Base-by-base conservation (phyloP, 2,888 invertebrate genomes). In the Dioctria linearis region DNA sequence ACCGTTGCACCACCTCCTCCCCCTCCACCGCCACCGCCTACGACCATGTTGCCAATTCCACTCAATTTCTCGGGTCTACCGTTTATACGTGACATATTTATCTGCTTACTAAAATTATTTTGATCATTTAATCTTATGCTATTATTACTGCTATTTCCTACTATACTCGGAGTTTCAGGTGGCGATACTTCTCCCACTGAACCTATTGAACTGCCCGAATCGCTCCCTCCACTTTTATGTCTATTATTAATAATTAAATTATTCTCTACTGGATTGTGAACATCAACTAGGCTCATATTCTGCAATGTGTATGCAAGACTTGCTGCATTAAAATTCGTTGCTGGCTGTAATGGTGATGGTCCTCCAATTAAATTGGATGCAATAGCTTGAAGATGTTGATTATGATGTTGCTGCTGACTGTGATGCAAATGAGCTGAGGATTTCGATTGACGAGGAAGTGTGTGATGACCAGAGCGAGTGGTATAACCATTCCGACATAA, bases 131-230 rank as follows among this genome's bases (percentile, higher is more conserved):
- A 83, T 80, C 84, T 86, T 69, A 84, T 80, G 42, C 61, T 82
- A 69, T 63, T 81, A 57, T 57, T 73, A 78, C 78, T 78, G 80
- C 76, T 84, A 82, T 84, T 85, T 66, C 84, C 83, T 80, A 86
- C 83, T 80, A 87, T 84, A 49, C 86, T 87, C 49, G 89, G 89
- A 79, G 89, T 89, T 82, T 88, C 88, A 54, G 89, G 88, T 65
- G 89, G 89, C 73, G 89, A 87, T 81, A 86, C 85, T 71, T 89
- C 89, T 39, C 87, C 88, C 11, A 86, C 86, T n/a, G 89, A 89
- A 40, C 88, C 88, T 83, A 88, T 86, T n/a, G 89, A 88, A 82
- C 89, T 88, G 43, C 88, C 88, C 3, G 89, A 87, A 83, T 89
- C 89, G 82, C 89, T 89, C 49, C 87, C 88, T 9, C 85, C 84